These are phyloP conservation scores for Leptopterna dolabrata DNA, from an alignment of 2,888 invertebrate species.

Conservation along the genomic window DNA sequence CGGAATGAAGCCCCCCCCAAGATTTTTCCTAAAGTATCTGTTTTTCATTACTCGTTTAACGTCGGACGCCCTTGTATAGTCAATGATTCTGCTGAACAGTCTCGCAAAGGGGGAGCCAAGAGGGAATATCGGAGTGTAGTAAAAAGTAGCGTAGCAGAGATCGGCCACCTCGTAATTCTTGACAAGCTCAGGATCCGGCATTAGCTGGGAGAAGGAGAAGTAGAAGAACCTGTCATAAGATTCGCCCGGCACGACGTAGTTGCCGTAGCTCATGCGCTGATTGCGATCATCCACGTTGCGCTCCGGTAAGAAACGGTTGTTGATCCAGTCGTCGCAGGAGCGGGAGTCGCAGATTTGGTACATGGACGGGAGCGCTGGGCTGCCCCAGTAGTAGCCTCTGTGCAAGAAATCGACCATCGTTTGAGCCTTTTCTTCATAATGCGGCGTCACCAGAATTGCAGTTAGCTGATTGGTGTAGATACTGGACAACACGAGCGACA, in stretches of 20 bases:
- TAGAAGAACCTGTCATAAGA: not conserved
- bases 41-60: not conserved
- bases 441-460: slow-evolving; percentile 27
- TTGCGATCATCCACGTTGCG: slow-evolving; percentile 10
- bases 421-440: slow-evolving; percentile 6
- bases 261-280: slow-evolving; percentile 20
- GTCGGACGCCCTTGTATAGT: not conserved
- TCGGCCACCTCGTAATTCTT: slow-evolving; percentile 26
- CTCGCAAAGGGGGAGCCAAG: slow-evolving; percentile 23
- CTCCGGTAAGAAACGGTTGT: not conserved
- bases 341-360: not conserved
- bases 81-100: not conserved
- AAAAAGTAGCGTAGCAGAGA: slow-evolving; percentile 3
- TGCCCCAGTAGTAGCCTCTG: slow-evolving; percentile 20
- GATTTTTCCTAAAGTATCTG: not conserved
- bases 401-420: not conserved
- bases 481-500: not conserved
- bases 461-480: slow-evolving; percentile 19
- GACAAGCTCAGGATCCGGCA: slow-evolving; percentile 24
- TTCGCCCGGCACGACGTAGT: slow-evolving; percentile 35
- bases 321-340: not conserved
- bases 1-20: not conserved
- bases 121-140: slow-evolving; percentile 30
- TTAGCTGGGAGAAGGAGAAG: not conserved
- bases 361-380: not conserved